These are phyloP conservation scores for Champsocephalus esox DNA, from an alignment of 2,797 vertebrate genomes.

Conservation along the genomic window DNA sequence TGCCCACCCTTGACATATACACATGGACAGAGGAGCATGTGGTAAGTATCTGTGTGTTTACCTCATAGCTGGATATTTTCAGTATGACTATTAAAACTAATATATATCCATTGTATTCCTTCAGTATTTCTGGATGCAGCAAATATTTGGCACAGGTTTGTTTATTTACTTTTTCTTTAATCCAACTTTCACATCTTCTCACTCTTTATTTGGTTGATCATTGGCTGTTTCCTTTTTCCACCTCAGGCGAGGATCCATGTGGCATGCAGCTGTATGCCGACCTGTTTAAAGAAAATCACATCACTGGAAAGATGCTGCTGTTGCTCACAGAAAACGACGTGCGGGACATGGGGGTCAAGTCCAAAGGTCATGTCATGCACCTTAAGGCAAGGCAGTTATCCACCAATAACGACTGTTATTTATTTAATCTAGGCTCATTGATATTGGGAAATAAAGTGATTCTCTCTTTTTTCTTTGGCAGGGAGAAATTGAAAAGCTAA, in stretches of 20 bases:
- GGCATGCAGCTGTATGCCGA: conserved; percentile 91
- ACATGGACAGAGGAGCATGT: conserved; percentile 97
- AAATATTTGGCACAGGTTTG: conserved; percentile 93
- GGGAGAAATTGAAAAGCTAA: conserved; percentile 96
- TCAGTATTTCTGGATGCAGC: conserved; percentile 97
- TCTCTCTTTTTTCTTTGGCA: conserved; percentile 72
- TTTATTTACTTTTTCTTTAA: conserved; percentile 13
- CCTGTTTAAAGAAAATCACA: conserved; percentile 95
- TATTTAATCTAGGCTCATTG: conserved; percentile 1
- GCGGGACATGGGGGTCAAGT: conserved; percentile 95
- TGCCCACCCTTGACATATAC: conserved; percentile 95
- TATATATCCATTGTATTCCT: conserved; percentile 47
- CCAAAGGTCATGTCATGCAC: conserved; percentile 97
- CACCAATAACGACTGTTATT: conserved; percentile 10
- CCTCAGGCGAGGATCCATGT: conserved; percentile 85
- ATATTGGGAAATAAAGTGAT: conserved; percentile 15
- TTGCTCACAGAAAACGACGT: conserved; percentile 93
- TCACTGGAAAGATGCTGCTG: conserved; percentile 93
- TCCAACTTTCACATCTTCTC: background rate
- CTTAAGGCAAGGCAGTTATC: conserved; percentile 88
- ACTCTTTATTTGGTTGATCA: conserved; percentile 6
- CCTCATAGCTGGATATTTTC: background rate
- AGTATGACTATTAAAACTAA: conserved; percentile 24
- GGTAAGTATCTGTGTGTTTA: conserved; percentile 85
- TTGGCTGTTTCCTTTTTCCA: conserved; percentile 5